A percentile compares a stretch with the other conserved stretches of the same genome.
Evolutionary conservation across 2,113 vertebrate species (phyloP).

Genomic region (Perca fluviatilis): DNA sequence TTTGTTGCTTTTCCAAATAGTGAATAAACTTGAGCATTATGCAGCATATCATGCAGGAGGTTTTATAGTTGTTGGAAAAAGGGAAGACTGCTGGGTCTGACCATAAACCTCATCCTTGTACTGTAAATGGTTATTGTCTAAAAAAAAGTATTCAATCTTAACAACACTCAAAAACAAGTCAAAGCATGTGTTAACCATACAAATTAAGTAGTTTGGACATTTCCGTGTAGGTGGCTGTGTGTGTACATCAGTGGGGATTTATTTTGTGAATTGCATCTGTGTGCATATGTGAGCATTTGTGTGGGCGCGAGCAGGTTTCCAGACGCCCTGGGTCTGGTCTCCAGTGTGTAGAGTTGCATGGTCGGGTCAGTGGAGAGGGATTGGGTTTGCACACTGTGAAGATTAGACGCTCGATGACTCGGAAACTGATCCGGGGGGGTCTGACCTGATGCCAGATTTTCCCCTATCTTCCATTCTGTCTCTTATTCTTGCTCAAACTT

Average conservation of each 20-base stretch:
- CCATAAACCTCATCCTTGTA: constrained; percentile 53
- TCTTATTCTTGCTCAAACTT: constrained; percentile 12
- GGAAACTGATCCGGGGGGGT: constrained; percentile 59
- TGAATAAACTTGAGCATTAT: constrained; percentile 49
- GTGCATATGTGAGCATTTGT: constrained; percentile 9
- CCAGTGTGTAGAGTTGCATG: constrained; percentile 61
- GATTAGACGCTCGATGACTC: constrained; percentile 57
- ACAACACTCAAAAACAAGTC: constrained; percentile 47
- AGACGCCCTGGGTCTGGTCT: constrained; percentile 17
- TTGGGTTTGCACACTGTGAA: constrained; percentile 63
- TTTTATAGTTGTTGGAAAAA: constrained; percentile 32
- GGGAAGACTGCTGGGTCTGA: neutral
- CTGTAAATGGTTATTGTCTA: constrained; percentile 19
- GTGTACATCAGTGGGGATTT: neutral
- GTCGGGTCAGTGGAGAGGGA: constrained; percentile 51
- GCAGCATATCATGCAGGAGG: constrained; percentile 40
- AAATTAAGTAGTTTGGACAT: constrained; percentile 35
- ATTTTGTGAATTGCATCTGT: constrained; percentile 9
- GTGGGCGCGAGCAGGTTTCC: constrained; percentile 27
- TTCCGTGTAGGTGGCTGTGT: constrained; percentile 30
- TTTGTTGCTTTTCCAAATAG: constrained; percentile 66
- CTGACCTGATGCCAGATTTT: constrained; percentile 42
- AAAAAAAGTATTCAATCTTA: constrained; percentile 46
- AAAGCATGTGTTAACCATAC: constrained; percentile 37
- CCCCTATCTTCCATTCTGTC: neutral